Base-by-base conservation (phyloP, 1,140 invertebrate species). In the Nasonia giraulti region DNA sequence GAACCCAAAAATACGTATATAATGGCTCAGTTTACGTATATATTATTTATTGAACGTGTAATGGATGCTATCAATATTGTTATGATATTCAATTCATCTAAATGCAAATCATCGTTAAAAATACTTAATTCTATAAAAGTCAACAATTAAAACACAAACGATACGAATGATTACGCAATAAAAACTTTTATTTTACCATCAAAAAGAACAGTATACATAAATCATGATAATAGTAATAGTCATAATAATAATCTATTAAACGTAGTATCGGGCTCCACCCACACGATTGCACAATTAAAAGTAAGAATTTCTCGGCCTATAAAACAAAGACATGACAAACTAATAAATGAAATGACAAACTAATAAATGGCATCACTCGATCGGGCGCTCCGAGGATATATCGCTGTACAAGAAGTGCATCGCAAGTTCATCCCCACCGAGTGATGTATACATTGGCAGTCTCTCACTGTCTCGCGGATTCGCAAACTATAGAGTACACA, bases 231-330 rank as follows among this genome's bases (percentile, higher is more conserved):
- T 62, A 62, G 17, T 62, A 62, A n/a, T 62, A 62, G n/a, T n/a
- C 0, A 20, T 62, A 62, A 66, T 37, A 69, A 80, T 27, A 17
- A 74, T 81, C 33, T 55, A 73, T 74, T 73, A 33, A 81, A 74
- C 27, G 11, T 55, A 17, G 50, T 44, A 76, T 76, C 55, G 40
- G 47, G 55, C 33, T 83, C 55, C 37, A 73, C n/a, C 77, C 66
- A 73, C 69, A 31, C 14, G 44, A 83, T 27, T 83, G 50, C n/a
- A 75, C 50, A 82, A 66, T 75, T 82, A 37, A 81, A 23, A 68
- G 2, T 2, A 66, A 3, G 11, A 47, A 69, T 44, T 62, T n/a
- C 55, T 62, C 6, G 6, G 17, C 20, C 20, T 7, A 37, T 6
- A n/a, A n/a, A 20, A 62, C 55, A 62, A 62, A 62, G 55, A 62